Evolutionary conservation across 2,113 vertebrate genomes (phyloP).

Genomic region (Pelobates fuscus): DNA sequence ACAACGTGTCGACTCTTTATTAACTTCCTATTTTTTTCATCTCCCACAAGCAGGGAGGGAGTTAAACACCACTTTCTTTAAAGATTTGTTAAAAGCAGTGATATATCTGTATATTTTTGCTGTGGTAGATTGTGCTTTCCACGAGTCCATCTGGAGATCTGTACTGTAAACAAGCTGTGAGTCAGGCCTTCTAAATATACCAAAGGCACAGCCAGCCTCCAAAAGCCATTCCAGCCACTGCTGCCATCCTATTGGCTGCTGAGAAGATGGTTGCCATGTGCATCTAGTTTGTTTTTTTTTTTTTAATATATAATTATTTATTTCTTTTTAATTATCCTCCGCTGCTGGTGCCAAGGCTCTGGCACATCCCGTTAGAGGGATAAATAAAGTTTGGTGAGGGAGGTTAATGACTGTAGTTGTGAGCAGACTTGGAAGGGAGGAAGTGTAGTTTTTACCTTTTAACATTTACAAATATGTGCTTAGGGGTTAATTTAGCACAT

Average conservation of each 20-base stretch:
- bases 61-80: conserved; percentile 29
- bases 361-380: conserved; percentile 11
- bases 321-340: conserved; percentile 48
- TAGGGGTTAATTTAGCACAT: neutral
- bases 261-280: conserved; percentile 37
- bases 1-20: too few species aligned
- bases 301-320: conserved; percentile 27
- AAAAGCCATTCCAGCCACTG: conserved; percentile 41
- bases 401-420: neutral
- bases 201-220: conserved; percentile 28
- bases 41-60: neutral
- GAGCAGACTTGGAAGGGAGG: neutral
- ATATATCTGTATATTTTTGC: conserved; percentile 48
- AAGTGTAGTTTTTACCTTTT: neutral
- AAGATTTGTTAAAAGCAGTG: conserved; percentile 44
- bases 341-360: conserved; percentile 36
- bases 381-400: conserved; percentile 17
- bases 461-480: neutral
- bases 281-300: conserved; percentile 4
- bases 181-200: conserved; percentile 52
- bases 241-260: conserved; percentile 35
- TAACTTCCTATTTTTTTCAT: too few species aligned
- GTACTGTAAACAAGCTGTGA: conserved; percentile 52
- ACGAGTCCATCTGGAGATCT: conserved; percentile 51
- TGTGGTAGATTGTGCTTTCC: conserved; percentile 50